Base-by-base conservation (phyloP, 2,888 invertebrate species). In the Achlya flavicornis region DNA sequence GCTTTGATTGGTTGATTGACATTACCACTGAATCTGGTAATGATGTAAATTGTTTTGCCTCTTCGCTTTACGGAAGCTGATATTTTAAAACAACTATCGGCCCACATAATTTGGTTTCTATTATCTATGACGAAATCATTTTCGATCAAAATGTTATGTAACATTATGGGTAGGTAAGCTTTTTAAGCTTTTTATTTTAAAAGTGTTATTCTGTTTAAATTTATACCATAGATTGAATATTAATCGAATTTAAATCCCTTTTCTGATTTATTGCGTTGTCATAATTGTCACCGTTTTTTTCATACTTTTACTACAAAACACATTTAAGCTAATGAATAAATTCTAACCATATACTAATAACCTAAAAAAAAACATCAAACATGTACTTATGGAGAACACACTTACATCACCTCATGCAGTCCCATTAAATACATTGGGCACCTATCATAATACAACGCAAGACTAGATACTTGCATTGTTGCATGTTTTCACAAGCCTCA, bases 401-500 rank as follows among this genome's bases (percentile, higher is more conserved):
- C 19, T 53, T n/a, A 53, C 53, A 3, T 53, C 10, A 10, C 16
- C 53, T 19, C 63, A 64, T 57, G 63, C 33, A 59, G 60, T 64
- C 62, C 65, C 62, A 19, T 19, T 68, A 73, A 78, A 76, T 71
- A 71, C 70, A 72, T 67, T 75, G 72, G 69, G 78, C 83, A 86
- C 81, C 86, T 88, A 86, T 85, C 80, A 89, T 74, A 90, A 87
- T 83, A 86, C 68, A 68, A 63, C 62, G 77, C 73, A 65, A 72
- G 76, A 81, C 79, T 83, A 81, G 79, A 75, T 78, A 80, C 78
- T 75, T 78, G 66, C 73, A 85, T 90, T 90, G 86, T 85, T 79
- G 80, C 84, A 82, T 92, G 91, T 93, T 92, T 92, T 92, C 89
- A 84, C 87, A 91, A 91, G 84, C 90, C 89, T 88, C 88, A 87